phyloP scores from a whole-genome alignment of 2,113 vertebrate species.

The Paraplagusia blochii region DNA sequence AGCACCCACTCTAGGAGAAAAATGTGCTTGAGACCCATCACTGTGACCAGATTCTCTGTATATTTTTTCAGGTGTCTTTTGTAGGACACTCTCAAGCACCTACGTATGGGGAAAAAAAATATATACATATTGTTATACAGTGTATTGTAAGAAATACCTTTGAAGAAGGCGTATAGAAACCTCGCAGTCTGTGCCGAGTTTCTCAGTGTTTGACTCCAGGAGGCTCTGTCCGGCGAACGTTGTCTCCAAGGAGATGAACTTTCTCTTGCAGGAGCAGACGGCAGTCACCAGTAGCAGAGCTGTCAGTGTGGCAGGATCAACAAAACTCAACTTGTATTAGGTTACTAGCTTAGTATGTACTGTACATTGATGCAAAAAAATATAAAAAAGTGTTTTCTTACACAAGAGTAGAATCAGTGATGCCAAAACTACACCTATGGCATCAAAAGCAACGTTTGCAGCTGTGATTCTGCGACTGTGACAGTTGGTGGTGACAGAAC shows the following conservation, averaged over 20 bases:
- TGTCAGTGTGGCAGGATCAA: slow-evolving; percentile 2
- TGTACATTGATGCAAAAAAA: not conserved
- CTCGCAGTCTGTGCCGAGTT: slow-evolving; percentile 51
- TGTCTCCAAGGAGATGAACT: not conserved
- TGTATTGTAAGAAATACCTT: not conserved
- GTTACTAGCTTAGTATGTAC: too few species aligned
- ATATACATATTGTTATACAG: not conserved
- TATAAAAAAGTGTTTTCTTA: slow-evolving; percentile 22
- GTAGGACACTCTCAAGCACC: not conserved
- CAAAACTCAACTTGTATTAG: not conserved
- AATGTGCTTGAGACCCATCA: not conserved
- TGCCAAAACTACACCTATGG: slow-evolving; percentile 1
- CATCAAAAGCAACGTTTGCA: not conserved
- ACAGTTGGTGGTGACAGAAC: slow-evolving; percentile 35
- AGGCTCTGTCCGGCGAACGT: slow-evolving; percentile 5
- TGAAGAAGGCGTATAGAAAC: slow-evolving; percentile 13
- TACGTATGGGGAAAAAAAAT: not conserved
- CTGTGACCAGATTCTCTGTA: rapidly evolving
- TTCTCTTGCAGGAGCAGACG: slow-evolving; percentile 3
- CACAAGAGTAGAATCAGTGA: slow-evolving; percentile 36
- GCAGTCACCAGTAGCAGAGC: slow-evolving; percentile 26
- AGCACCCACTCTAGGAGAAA: not conserved
- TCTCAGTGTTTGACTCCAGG: slow-evolving; percentile 39
- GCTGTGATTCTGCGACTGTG: rapidly evolving
- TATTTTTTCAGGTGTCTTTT: not conserved